Evolutionary conservation across 2,888 invertebrate genomes (phyloP).

Genomic region (Cataglyphis albicans): DNA sequence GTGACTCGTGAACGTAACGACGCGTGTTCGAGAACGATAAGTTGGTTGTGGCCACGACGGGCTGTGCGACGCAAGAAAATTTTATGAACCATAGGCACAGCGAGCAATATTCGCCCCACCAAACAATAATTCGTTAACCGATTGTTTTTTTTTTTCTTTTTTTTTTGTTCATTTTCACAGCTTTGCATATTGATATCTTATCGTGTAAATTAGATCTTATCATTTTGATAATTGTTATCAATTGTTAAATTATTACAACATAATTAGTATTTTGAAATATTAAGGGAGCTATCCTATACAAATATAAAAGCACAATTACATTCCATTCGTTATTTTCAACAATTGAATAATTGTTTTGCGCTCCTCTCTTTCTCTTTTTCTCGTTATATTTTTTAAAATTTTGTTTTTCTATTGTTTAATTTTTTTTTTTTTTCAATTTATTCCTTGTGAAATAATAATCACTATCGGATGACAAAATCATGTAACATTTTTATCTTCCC

Average conservation of each 20-base stretch:
- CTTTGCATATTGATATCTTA: not conserved
- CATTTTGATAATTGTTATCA: too few species aligned
- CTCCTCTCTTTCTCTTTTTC: not conserved
- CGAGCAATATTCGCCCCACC: conserved; percentile 22
- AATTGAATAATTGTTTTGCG: too few species aligned
- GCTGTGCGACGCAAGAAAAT: conserved; percentile 61
- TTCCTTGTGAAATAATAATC: not conserved
- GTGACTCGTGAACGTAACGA: conserved; percentile 74
- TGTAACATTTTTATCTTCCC: not conserved
- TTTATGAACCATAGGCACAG: conserved; percentile 51
- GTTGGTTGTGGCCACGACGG: conserved; percentile 61
- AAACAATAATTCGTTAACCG: conserved; percentile 26
- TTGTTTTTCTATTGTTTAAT: not conserved
- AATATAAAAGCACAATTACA: too few species aligned
- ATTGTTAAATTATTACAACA: too few species aligned
- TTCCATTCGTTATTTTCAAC: not conserved
- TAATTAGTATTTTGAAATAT: too few species aligned
- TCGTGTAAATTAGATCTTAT: too few species aligned
- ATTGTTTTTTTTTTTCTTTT: not conserved
- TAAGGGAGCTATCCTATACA: too few species aligned
- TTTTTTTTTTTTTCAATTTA: not conserved
- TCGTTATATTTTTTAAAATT: not conserved
- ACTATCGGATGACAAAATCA: not conserved
- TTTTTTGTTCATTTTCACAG: conserved; percentile 28
- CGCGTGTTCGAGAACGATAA: conserved; percentile 74